Conservation (phyloP, 2,888 invertebrate genomes). For the Glyphotaelius pellucidus region DNA sequence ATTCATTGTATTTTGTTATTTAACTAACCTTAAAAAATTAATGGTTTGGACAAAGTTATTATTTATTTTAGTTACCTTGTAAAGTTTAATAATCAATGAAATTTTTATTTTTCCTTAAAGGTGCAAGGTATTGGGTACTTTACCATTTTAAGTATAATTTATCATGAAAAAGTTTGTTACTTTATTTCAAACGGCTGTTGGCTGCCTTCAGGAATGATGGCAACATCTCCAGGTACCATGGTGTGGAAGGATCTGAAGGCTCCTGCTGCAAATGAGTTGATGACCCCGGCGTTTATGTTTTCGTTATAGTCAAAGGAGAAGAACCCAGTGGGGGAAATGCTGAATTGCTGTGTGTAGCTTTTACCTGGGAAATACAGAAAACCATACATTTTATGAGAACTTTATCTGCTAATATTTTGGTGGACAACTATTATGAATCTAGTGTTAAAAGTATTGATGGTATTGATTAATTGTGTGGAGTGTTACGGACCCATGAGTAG, state of each 20-base stretch:
- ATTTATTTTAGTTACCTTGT: no score
- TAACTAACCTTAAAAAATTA: no score
- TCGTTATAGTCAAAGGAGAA: slow-evolving; percentile 83
- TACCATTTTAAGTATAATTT: not conserved
- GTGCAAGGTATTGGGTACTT: no score
- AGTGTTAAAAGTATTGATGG: not conserved
- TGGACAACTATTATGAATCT: no score
- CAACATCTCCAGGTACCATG: slow-evolving; percentile 76
- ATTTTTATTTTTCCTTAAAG: no score
- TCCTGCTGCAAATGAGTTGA: slow-evolving; percentile 83
- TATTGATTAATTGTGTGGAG: not conserved
- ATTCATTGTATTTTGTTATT: no score
- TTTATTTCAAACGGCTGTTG: slow-evolving; percentile 44
- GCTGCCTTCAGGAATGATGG: slow-evolving; percentile 70
- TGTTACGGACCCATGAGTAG: slow-evolving; percentile 72
- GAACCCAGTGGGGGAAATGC: slow-evolving; percentile 78
- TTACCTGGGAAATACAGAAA: slow-evolving; percentile 71
- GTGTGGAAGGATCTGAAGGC: slow-evolving; percentile 86
- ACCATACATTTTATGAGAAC: not conserved
- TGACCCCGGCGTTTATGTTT: slow-evolving; percentile 79
- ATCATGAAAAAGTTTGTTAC: slow-evolving; percentile 27
- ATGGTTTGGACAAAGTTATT: no score
- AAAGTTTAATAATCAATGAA: no score
- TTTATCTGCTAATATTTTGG: not conserved
- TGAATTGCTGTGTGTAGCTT: slow-evolving; percentile 79